Evolutionary conservation across 2,113 vertebrate genomes (phyloP), one percentile per base, ranked within the genome.

Genomic region (Egretta garzetta): DNA sequence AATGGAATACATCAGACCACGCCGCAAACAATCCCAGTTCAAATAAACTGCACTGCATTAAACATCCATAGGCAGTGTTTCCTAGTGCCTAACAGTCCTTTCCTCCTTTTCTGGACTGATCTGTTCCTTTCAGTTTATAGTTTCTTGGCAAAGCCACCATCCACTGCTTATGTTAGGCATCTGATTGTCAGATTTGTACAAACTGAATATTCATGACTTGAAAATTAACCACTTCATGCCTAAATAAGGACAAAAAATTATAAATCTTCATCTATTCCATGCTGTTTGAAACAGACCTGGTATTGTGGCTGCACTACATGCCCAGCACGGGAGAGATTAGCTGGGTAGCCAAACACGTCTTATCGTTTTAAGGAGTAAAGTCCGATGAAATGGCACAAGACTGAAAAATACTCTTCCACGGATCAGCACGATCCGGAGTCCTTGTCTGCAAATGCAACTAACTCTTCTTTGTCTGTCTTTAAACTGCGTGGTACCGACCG

Each of bases 141-240:
- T 97, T 98, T 97, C 97, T 98, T 98, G 98, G 98, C 98, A 98
- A 98, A 96, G 91, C 96, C 97, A 88, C 64, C 95, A 97, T 97
- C 97, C 92, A 97, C 97, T 97, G 98, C 98, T 98, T 98, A 97
- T 98, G 97, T 97, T 97, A 97, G 97, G 98, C 98, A 98, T 98
- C 98, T 97, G 98, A 98, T 97, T 98, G 98, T 98, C 98, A 98
- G 98, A 97, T 98, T 96, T 91, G 97, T 96, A 95, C 97, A 90
- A 97, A 94, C 92, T 98, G 98, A 98, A 98, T 98, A 98, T 98
- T 98, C 98, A 98, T 98, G 98, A 98, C 92, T 95, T 49, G 94
- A 96, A 50, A 93, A 96, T 98, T 98, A 98, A 98, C 98, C 95
- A 97, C 96, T 98, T 98, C 94, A 16, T 97, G 98, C 32, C 97